Evolutionary conservation across 30 jellyfish, hydroid and myxozoan species (phyloP).

Genomic region (Sanderia malayensis): DNA sequence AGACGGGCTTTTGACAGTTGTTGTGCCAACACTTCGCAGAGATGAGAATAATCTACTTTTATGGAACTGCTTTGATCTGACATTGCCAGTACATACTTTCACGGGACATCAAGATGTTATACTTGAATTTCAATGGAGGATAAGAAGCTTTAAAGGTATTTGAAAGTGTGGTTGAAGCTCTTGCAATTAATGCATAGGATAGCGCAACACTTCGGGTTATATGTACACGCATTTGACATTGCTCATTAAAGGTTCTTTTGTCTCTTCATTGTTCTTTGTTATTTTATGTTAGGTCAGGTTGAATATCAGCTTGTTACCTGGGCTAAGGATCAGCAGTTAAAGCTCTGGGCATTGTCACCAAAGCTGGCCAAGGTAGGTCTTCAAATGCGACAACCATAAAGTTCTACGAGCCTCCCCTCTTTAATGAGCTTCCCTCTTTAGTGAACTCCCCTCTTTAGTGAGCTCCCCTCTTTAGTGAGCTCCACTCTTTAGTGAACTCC

Average conservation of each 20-base stretch:
- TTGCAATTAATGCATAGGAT: no score
- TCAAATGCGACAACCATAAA: no score
- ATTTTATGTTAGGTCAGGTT: conserved; percentile 67
- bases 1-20: conserved; percentile 89
- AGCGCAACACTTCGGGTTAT: no score
- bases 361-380: conserved; percentile 72
- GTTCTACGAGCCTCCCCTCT: no score
- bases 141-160: conserved; percentile 60
- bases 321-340: conserved; percentile 89
- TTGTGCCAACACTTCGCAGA: conserved; percentile 83
- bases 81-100: conserved; percentile 80
- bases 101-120: conserved; percentile 93
- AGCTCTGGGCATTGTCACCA: conserved; percentile 66
- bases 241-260: no score
- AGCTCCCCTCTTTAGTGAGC: no score
- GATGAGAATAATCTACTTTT: conserved; percentile 74
- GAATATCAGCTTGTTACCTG: conserved; percentile 89
- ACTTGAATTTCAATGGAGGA: conserved; percentile 92
- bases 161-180: no score
- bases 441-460: no score
- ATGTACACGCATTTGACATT: no score
- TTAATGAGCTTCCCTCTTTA: no score
- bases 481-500: no score
- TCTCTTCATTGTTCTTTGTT: no score
- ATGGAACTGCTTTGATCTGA: conserved; percentile 82